Percentiles rank a stretch among this genome's conserved stretches.
These are phyloP conservation scores for Myotis davidii DNA, from an alignment of 2,113 vertebrate genomes.

Conservation along the genomic window DNA sequence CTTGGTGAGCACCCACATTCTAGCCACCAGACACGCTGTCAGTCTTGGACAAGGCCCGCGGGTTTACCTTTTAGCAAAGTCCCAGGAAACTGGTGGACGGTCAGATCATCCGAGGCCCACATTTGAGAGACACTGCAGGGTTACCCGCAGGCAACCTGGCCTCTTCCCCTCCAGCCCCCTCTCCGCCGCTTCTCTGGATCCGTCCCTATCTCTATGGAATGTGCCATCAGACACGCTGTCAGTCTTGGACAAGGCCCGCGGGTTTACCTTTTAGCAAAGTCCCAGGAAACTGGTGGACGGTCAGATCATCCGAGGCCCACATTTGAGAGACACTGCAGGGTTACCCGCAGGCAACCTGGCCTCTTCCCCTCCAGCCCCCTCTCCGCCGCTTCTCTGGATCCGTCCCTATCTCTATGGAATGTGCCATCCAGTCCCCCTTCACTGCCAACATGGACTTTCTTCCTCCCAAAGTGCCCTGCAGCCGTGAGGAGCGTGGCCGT, in stretches of 20 bases:
- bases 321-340: background rate
- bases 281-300: background rate
- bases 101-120: background rate
- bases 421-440: background rate
- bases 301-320: background rate
- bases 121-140: background rate
- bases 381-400: background rate
- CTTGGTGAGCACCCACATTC: background rate
- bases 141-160: background rate
- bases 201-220: background rate
- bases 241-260: background rate
- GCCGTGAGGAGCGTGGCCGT: rapidly evolving
- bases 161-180: background rate
- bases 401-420: background rate
- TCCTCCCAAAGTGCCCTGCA: background rate
- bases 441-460: background rate
- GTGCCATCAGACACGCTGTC: background rate
- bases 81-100: background rate
- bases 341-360: background rate
- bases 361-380: background rate
- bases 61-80: background rate
- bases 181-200: background rate
- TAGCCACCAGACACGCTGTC: background rate
- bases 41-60: background rate
- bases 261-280: background rate